Conservation (phyloP, 2,888 invertebrate genomes). For the Agrotis segetum region DNA sequence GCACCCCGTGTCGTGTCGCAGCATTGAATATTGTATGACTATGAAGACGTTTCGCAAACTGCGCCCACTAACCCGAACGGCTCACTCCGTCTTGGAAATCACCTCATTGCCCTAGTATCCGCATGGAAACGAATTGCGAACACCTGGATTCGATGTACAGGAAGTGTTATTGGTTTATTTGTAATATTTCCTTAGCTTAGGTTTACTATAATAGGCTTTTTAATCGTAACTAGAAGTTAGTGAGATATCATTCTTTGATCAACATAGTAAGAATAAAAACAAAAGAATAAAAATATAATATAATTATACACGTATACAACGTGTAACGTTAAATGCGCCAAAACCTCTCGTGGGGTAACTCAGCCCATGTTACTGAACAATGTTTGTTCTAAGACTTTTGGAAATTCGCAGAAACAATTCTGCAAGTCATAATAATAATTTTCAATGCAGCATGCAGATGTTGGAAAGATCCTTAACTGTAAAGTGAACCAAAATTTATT, state of each 20-base stretch:
- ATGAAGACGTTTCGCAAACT: conserved; percentile 38
- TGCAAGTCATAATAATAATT: neutral
- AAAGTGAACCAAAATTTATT: neutral
- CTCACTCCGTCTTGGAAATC: conserved; percentile 47
- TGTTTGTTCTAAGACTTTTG: no score
- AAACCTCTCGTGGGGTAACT: no score
- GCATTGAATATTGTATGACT: conserved; percentile 60
- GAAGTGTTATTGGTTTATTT: conserved; percentile 2
- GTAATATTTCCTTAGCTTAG: neutral
- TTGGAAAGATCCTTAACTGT: neutral
- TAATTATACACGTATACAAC: no score
- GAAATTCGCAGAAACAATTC: no score
- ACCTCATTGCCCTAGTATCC: conserved; percentile 40
- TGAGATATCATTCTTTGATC: no score
- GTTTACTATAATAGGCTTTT: neutral
- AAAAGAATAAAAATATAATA: no score
- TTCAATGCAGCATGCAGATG: neutral
- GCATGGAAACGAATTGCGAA: conserved; percentile 23
- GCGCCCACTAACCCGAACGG: conserved; percentile 37
- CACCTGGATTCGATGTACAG: conserved; percentile 14
- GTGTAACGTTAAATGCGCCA: no score
- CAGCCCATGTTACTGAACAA: no score
- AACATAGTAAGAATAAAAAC: no score
- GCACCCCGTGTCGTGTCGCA: conserved; percentile 56
- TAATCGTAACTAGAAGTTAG: no score